Percentiles rank a stretch among this genome's conserved stretches.
These are phyloP conservation scores for Agapostemon virescens DNA, from an alignment of 2,888 invertebrate genomes.

Conservation along the genomic window DNA sequence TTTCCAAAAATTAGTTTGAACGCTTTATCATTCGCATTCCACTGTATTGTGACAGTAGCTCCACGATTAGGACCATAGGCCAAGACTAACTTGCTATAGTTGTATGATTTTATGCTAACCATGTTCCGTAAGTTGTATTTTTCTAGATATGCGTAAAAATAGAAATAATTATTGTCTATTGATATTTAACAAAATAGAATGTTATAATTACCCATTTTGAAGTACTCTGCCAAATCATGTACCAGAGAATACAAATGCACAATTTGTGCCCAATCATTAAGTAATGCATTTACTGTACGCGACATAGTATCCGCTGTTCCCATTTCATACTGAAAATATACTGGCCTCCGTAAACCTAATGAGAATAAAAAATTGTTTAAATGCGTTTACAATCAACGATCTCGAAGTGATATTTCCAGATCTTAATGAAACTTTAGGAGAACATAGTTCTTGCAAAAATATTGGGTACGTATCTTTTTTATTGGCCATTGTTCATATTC, in stretches of 20 bases:
- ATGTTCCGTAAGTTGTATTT: slow-evolving; percentile 85
- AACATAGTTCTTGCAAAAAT: too few species aligned
- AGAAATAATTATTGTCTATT: not conserved
- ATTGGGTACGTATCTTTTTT: too few species aligned
- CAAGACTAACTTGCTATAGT: slow-evolving; percentile 93
- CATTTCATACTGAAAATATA: slow-evolving; percentile 95
- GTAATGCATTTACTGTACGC: slow-evolving; percentile 91
- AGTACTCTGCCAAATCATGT: slow-evolving; percentile 90
- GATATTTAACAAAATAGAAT: not conserved
- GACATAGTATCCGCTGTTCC: slow-evolving; percentile 89
- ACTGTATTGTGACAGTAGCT: slow-evolving; percentile 91
- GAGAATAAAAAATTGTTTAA: not conserved
- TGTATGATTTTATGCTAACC: slow-evolving; percentile 94
- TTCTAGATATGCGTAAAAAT: slow-evolving; percentile 78
- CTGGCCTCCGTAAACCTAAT: slow-evolving; percentile 90
- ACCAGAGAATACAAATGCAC: slow-evolving; percentile 93
- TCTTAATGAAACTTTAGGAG: too few species aligned
- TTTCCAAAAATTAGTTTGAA: slow-evolving; percentile 87
- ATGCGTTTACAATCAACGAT: not conserved
- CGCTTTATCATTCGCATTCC: slow-evolving; percentile 87
- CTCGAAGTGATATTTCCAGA: too few species aligned
- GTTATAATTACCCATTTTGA: slow-evolving; percentile 84
- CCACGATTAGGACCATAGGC: slow-evolving; percentile 93
- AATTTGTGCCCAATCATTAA: slow-evolving; percentile 96
- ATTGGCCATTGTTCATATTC: too few species aligned